Evolutionary conservation across 2,113 vertebrate genomes (phyloP).

Genomic region (Proteles cristata): DNA sequence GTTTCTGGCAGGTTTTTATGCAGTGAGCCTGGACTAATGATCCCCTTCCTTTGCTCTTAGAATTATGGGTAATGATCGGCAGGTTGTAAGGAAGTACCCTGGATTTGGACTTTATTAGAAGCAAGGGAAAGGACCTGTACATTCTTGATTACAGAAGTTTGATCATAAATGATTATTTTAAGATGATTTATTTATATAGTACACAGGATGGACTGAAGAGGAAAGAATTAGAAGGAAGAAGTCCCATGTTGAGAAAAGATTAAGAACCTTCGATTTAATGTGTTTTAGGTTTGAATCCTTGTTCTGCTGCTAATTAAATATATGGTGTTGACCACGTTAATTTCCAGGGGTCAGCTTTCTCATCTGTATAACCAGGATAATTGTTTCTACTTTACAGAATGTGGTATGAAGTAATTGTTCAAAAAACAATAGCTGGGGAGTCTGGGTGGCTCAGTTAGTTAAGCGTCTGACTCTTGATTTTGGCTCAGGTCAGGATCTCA

Average conservation of each 20-base stretch:
- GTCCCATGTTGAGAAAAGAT: background rate
- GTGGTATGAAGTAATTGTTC: background rate
- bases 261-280: background rate
- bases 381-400: slow-evolving; percentile 15
- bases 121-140: background rate
- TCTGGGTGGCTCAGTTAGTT: too few relatives aligned
- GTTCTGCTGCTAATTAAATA: background rate
- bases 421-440: background rate
- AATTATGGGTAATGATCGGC: background rate
- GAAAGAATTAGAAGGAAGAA: slow-evolving; percentile 23
- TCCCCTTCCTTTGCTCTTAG: background rate
- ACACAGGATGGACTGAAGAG: background rate
- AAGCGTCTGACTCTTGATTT: too few relatives aligned
- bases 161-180: background rate
- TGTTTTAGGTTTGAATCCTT: background rate
- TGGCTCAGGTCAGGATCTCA: too few relatives aligned
- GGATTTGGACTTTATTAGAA: background rate
- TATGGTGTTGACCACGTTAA: background rate
- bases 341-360: slow-evolving; percentile 9
- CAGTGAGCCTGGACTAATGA: background rate
- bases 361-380: background rate
- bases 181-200: background rate
- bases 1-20: background rate
- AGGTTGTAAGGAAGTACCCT: background rate
- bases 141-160: background rate